Conservation (phyloP, 2,113 vertebrate species). For the Fulmarus glacialis region DNA sequence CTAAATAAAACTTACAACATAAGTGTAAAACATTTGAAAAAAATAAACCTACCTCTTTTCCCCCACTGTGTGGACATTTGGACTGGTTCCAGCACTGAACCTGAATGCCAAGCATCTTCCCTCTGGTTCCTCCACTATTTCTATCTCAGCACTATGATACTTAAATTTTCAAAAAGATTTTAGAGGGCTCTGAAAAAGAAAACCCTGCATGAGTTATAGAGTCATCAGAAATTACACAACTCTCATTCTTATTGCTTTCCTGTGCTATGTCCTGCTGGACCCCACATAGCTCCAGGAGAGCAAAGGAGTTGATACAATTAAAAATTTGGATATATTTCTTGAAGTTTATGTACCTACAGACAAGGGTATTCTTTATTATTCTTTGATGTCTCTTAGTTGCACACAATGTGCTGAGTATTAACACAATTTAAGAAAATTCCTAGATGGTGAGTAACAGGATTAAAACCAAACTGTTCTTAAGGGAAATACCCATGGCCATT, state of each 20-base stretch:
- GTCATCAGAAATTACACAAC: neutral
- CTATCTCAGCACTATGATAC: neutral
- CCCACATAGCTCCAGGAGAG: neutral
- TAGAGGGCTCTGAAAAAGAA: neutral
- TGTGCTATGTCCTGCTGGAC: neutral
- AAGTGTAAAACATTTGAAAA: accelerated
- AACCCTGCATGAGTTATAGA: neutral
- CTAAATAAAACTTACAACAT: neutral
- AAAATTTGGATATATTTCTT: neutral
- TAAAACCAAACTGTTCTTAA: neutral
- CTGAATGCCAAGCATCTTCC: neutral
- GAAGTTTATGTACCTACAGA: neutral
- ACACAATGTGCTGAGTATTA: neutral
- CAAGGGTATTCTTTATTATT: neutral
- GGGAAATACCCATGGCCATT: neutral
- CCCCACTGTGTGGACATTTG: neutral
- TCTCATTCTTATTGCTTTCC: neutral
- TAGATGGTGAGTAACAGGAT: neutral
- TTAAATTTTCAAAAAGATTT: neutral
- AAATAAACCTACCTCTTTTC: neutral
- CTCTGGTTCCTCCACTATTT: neutral
- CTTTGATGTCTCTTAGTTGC: neutral
- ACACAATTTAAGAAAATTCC: neutral
- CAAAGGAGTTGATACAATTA: neutral
- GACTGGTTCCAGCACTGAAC: neutral